A percentile compares a stretch with the other conserved stretches of the same genome.
Conservation (phyloP, 2,113 vertebrate genomes). For the Corythornis madagascariensis region DNA sequence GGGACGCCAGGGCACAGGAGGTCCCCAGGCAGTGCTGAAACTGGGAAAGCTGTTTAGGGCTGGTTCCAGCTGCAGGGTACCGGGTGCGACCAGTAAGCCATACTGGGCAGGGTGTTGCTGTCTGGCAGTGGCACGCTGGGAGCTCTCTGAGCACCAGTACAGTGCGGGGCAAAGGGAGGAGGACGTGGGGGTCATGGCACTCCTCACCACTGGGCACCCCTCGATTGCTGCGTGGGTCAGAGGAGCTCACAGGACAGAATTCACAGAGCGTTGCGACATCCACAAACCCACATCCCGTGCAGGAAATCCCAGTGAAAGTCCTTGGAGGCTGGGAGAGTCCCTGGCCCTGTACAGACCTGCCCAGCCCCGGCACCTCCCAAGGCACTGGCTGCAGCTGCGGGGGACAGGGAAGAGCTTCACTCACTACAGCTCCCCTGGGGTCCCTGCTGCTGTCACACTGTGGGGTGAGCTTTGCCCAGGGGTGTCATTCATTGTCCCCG, state of each 20-base stretch:
- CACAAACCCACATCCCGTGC: not conserved
- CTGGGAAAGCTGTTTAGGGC: not conserved
- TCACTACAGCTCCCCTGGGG: not conserved
- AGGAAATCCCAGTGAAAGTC: not conserved
- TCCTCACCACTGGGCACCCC: not conserved
- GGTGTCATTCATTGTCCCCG: not conserved
- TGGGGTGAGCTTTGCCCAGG: not conserved
- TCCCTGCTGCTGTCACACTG: not conserved
- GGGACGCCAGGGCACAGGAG: not conserved
- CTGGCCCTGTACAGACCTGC: not conserved
- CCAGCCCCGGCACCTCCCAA: not conserved
- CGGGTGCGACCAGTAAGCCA: not conserved
- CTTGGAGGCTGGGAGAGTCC: conserved; percentile 35
- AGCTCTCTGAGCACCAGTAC: rapidly evolving
- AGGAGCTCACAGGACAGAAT: not conserved
- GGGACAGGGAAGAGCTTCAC: not conserved
- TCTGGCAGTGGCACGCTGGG: not conserved
- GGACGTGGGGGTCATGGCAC: rapidly evolving
- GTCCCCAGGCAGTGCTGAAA: not conserved
- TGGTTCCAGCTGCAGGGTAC: not conserved
- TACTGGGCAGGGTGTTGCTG: not conserved
- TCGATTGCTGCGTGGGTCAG: rapidly evolving
- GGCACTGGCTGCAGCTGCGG: rapidly evolving
- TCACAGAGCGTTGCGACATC: not conserved
- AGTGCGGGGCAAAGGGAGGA: not conserved